Base-by-base conservation (phyloP, 2,113 vertebrate species). In the Equus przewalskii region DNA sequence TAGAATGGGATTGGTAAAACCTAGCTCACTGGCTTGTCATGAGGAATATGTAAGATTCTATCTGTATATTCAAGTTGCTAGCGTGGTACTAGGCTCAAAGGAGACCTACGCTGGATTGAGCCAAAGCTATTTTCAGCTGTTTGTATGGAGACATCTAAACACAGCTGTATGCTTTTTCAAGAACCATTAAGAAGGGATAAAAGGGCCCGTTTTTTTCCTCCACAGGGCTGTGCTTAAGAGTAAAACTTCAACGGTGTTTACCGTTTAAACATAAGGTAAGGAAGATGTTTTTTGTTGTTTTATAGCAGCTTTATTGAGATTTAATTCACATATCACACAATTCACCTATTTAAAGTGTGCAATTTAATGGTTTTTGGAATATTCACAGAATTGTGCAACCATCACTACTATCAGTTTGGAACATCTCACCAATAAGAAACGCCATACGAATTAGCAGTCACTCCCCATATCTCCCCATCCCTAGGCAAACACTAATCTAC, bases 251-350 rank as follows among this genome's bases (percentile, higher is more conserved):
- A 98, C 98, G 99, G 76, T 99, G 99, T 98, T 99, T 99, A 97
- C 99, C 99, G 1, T 99, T 99, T 89, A 99, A 99, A 98, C 99
- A 99, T 94, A 99, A 99, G 99, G 99, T 99, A 99, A 99, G 98
- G 76, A 87, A 44, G n/a, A 60, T 93, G 33, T 54, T 69, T 70
- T 54, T 90, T 65, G 1, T 65, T 94, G 13, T 95, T 92, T 60
- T 49, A 30, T 54, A 79, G 89, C 21, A 69, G 18, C 33, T 90
- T 67, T 87, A n/a, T 93, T 93, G 49, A 89, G n/a, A 69, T 94
- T 30, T 86, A 91, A 79, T 89, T 73, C 28, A 85, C 3, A 15
- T 65, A 64, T 75, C 28, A 33, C 18, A 26, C 4, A 86, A 56
- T 26, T 84, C 70, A 65, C 30, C 3, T 86, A 15, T 80, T 78